Evolutionary conservation across 2,888 invertebrate species (phyloP).

Genomic region (Epirrita christyi): DNA sequence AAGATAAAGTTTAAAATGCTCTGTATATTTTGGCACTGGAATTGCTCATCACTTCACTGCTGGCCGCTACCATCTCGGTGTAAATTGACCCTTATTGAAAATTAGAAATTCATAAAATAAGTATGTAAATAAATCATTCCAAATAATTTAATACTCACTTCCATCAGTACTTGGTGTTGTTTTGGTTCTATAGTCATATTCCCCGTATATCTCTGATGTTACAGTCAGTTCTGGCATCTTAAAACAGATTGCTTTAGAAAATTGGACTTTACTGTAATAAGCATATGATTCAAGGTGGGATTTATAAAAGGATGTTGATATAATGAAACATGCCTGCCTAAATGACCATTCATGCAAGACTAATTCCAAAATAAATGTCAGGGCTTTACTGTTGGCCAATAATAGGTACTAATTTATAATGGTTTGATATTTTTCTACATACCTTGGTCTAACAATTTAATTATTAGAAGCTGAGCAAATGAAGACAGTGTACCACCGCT

Average conservation of each 20-base stretch:
- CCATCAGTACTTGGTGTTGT: conserved; percentile 71
- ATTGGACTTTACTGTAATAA: neutral
- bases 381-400: conserved; percentile 21
- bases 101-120: too few relatives aligned
- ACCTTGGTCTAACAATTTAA: conserved; percentile 34
- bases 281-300: conserved; percentile 1
- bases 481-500: conserved; percentile 38
- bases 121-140: too few relatives aligned
- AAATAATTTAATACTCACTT: conserved; percentile 61
- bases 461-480: conserved; percentile 10
- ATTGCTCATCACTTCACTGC: too few relatives aligned
- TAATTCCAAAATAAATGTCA: conserved; percentile 34
- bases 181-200: conserved; percentile 86
- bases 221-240: conserved; percentile 86
- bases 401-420: neutral
- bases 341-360: conserved; percentile 18
- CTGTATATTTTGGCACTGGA: too few relatives aligned
- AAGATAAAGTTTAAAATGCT: too few relatives aligned
- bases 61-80: too few relatives aligned
- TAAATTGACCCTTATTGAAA: too few relatives aligned
- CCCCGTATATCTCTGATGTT: conserved; percentile 90
- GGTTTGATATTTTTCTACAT: conserved; percentile 25
- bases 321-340: conserved; percentile 22
- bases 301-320: conserved; percentile 35
- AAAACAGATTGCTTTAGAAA: conserved; percentile 39